Percentiles rank a stretch among this genome's conserved stretches.
phyloP scores from a whole-genome alignment of 2,113 vertebrate species.

The Chionomys nivalis region DNA sequence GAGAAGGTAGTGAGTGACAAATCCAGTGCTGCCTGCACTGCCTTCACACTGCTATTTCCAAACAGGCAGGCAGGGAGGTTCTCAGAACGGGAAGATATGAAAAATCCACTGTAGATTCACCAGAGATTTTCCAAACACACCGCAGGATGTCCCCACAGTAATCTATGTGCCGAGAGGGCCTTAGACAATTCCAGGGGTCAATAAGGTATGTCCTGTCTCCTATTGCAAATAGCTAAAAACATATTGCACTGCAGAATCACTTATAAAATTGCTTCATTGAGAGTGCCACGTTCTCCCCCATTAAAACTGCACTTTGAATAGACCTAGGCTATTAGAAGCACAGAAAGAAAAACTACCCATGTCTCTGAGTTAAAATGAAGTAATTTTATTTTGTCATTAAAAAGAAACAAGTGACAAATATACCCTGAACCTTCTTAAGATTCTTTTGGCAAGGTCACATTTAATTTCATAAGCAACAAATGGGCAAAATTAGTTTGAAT shows the following conservation, averaged over 20 bases:
- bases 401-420: neutral
- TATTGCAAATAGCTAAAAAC: conserved; percentile 46
- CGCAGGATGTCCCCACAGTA: neutral
- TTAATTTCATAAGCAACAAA: conserved; percentile 3
- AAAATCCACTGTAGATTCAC: neutral
- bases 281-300: neutral
- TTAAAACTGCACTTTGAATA: conserved; percentile 24
- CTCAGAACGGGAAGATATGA: neutral
- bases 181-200: neutral
- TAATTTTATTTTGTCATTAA: conserved; percentile 39
- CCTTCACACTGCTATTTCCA: neutral
- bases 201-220: neutral
- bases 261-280: conserved; percentile 32
- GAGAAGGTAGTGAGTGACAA: too few species aligned
- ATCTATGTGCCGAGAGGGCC: neutral
- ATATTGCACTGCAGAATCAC: neutral
- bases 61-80: neutral
- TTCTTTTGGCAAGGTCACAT: neutral
- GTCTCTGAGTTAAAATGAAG: neutral
- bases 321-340: neutral
- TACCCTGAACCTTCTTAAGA: neutral
- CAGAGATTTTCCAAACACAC: neutral
- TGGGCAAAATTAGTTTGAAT: conserved; percentile 24
- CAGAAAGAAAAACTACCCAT: neutral
- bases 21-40: neutral